Evolutionary conservation across 2,113 vertebrate genomes (phyloP), one percentile per base, ranked within the genome.

Genomic region (Paralichthys olivaceus): DNA sequence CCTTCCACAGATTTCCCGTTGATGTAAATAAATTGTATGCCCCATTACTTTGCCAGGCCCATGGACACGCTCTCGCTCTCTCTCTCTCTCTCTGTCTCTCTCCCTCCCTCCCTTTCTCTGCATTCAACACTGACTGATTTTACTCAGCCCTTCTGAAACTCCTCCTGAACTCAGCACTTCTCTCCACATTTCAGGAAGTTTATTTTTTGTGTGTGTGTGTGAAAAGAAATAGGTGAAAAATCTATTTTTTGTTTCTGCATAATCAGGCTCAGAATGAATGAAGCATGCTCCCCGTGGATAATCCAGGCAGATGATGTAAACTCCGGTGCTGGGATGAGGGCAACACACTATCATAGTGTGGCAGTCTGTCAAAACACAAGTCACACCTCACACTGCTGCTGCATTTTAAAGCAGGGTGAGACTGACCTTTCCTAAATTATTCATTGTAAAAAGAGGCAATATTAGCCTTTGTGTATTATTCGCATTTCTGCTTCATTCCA

Each of bases 1-100:
- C 77, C 80, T 84, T 81, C 66, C 37, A 60, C 81, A 78, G 69
- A 89, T 79, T 91, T 78, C 65, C 79, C 62, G 75, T 87, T 81
- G 75, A 86, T 90, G 90, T 91, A 92, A 93, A 91, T 91, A 92
- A 89, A 92, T 61, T 63, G 60, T 60, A 91, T 47, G 87, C 77
- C 12, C 79, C 86, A 91, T 91, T 92, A 83, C 77, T 84, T 84
- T 75, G 60, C 71, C 51, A 77, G 74, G 72, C 66, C 72, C 80
- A 73, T 28, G 77, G 75, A 68, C 53, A 19, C 54, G 37, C 58
- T 69, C 43, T 51, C 25, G 29, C 0, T 22, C n/a, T 43, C 60
- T 43, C 57, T 63, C 54, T 63, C 47, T 47, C 0, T n/a, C 11
- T 25, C n/a, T 3, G 23, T 49, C 34, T 65, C 58, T 69, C 61